phyloP scores from a whole-genome alignment of 2,797 vertebrate species.

The Sebastes elongatus region DNA sequence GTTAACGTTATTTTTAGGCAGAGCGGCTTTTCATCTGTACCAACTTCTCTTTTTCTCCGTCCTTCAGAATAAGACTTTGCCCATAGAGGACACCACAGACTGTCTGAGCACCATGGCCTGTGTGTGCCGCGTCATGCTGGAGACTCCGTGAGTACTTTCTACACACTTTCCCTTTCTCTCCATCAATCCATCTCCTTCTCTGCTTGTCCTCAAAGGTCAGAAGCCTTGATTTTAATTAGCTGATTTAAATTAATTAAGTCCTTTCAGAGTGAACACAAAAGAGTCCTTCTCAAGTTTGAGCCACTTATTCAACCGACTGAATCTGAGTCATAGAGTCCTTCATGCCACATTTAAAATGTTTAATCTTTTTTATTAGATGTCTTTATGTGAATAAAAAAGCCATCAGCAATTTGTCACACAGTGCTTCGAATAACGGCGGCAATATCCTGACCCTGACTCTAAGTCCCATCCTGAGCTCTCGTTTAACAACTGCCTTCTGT shows the following conservation, averaged over 20 bases:
- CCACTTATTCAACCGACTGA: conserved; percentile 18
- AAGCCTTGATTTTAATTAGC: conserved; percentile 29
- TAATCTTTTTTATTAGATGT: not conserved
- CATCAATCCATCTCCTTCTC: not conserved
- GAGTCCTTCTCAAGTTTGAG: not conserved
- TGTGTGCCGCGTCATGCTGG: conserved; percentile 93
- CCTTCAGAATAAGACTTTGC: conserved; percentile 91
- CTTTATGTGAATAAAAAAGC: conserved; percentile 14
- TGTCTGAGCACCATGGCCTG: conserved; percentile 95
- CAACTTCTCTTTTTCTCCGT: not conserved
- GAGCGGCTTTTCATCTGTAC: not conserved
- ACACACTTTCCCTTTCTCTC: not conserved
- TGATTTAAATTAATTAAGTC: not conserved
- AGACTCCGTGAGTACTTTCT: conserved; percentile 89
- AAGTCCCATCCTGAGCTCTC: not conserved
- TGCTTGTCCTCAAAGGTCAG: conserved; percentile 1
- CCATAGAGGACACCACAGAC: conserved; percentile 93
- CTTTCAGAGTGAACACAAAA: conserved; percentile 28
- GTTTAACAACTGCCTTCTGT: not conserved
- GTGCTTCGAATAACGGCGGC: not conserved
- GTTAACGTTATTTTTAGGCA: not conserved
- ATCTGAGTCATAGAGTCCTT: conserved; percentile 7
- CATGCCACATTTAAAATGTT: conserved; percentile 16
- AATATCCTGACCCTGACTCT: not conserved
- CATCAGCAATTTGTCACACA: not conserved